Evolutionary conservation across 1,140 invertebrate species (phyloP), one percentile per base, ranked within the genome.

Genomic region (Bombus breviceps): DNA sequence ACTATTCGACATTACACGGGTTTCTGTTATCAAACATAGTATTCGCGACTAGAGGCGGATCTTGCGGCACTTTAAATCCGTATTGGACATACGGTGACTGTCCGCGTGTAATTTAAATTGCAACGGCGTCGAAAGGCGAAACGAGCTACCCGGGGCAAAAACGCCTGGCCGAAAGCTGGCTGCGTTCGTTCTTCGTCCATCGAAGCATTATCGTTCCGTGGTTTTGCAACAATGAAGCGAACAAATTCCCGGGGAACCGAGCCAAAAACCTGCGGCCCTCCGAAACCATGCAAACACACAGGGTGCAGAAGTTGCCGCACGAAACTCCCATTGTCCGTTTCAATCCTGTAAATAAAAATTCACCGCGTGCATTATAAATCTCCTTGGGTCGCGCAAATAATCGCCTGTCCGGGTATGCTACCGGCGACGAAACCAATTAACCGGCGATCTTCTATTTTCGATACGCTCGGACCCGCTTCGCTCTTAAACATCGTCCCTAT

Each of bases 1-100:
- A 57, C 77, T 88, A 76, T 82, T 89, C 85, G 72, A 89, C 85
- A 39, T 86, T 88, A 89, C 88, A 89, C 84, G 15, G 37, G 28
- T 37, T 57, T 47, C 34, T 83, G 88, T 89, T 89, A 89, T 89
- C 88, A 86, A 89, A 83, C 81, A 13, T 64, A 15, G 12, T 62
- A 84, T 79, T 88, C 64, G 83, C 89, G 73, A 84, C 80, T 88
- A 68, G 88, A 73, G 80, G 80, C 81, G 79, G 41, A 71, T 85
- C 76, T 74, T 72, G 75, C 77, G 88, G 74, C 80, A 73, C 80
- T 89, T 89, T 88, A 85, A 86, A 89, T 85, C 68, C 71, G 59
- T 66, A 81, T 81, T 57, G 78, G 69, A 74, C 64, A 74, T 41
- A 85, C 53, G 53, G 47, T 6, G 66, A 1, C n/a, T 32, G 83